A percentile compares a stretch with the other conserved stretches of the same genome.
phyloP scores from a whole-genome alignment of 2,113 vertebrate species.

The Percina caprodes region DNA sequence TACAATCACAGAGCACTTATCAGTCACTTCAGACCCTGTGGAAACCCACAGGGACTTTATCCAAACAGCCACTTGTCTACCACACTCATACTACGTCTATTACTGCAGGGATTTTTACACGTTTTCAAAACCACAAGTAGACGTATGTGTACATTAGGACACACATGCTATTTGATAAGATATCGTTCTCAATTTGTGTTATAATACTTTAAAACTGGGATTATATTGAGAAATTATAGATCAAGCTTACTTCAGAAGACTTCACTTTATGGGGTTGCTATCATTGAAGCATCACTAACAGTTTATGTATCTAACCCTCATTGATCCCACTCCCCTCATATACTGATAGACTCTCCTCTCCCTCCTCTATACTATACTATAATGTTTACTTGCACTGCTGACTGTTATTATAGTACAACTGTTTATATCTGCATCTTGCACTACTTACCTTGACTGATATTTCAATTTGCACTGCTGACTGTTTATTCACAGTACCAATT shows the following conservation, averaged over 20 bases:
- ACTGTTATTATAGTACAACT: too few species aligned
- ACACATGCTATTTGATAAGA: not conserved
- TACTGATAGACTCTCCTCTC: too few species aligned
- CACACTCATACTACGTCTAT: not conserved
- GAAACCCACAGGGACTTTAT: slow-evolving; percentile 57
- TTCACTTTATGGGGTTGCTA: not conserved
- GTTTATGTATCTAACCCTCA: not conserved
- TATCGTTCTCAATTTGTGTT: not conserved
- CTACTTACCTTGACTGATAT: too few species aligned
- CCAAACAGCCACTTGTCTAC: slow-evolving; percentile 48
- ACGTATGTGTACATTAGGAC: not conserved
- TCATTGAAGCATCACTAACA: not conserved
- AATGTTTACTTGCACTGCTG: too few species aligned
- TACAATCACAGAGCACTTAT: slow-evolving; percentile 65
- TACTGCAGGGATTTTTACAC: slow-evolving; percentile 1
- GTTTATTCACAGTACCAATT: too few species aligned
- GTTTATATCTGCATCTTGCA: too few species aligned
- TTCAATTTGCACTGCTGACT: too few species aligned
- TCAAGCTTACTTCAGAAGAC: not conserved
- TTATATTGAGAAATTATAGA: not conserved
- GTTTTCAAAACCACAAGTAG: not conserved
- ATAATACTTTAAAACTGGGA: not conserved
- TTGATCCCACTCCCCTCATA: too few species aligned
- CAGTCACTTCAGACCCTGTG: slow-evolving; percentile 61
- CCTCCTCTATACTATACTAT: too few species aligned